These are phyloP conservation scores for Rhinophrynus dorsalis DNA, from an alignment of 2,797 vertebrate genomes.

Conservation along the genomic window DNA sequence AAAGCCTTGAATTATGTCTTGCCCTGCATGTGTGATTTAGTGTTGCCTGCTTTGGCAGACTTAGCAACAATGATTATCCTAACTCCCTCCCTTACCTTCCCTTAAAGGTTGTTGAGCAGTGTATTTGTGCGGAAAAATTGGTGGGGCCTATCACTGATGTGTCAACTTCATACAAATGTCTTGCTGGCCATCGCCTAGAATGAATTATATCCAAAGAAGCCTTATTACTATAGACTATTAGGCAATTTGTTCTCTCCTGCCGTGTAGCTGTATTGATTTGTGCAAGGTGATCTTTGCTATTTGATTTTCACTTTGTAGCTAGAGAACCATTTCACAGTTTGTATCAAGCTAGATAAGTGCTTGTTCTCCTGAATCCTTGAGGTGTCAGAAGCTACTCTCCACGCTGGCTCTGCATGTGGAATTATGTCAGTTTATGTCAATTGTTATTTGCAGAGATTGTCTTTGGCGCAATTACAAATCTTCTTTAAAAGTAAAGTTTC, in stretches of 20 bases:
- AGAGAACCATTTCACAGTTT: conserved; percentile 18
- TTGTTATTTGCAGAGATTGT: background rate
- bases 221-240: conserved; percentile 31
- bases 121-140: conserved; percentile 37
- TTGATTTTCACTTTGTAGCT: conserved; percentile 29
- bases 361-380: conserved; percentile 27
- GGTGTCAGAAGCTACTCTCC: background rate
- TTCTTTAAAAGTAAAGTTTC: background rate
- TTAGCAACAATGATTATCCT: conserved; percentile 16
- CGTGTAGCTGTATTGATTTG: conserved; percentile 39
- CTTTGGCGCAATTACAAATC: background rate
- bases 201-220: conserved; percentile 40
- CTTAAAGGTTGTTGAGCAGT: conserved; percentile 22
- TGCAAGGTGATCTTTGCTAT: conserved; percentile 44
- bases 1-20: background rate
- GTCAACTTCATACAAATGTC: conserved; percentile 41
- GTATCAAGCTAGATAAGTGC: conserved; percentile 8
- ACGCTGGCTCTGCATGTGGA: background rate
- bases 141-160: conserved; percentile 13
- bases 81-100: background rate
- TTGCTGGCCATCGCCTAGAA: background rate
- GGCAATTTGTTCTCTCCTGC: conserved; percentile 40
- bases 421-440: conserved; percentile 6
- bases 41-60: background rate
- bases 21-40: conserved; percentile 24